Conservation (phyloP, 2,113 vertebrate species). For the Isurus oxyrinchus region DNA sequence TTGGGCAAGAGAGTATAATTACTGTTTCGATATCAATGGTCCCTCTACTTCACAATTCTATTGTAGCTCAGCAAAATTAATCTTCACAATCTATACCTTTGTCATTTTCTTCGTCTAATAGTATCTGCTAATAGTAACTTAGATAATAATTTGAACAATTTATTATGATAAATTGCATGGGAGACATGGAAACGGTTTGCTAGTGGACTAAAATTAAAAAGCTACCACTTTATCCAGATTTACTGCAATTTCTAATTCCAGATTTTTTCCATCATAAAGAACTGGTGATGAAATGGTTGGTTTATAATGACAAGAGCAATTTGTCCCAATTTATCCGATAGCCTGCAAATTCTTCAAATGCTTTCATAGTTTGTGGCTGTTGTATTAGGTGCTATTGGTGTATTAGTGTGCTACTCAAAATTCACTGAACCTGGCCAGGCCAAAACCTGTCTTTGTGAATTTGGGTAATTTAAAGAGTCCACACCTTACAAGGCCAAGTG, state of each 20-base stretch:
- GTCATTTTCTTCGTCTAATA: not conserved
- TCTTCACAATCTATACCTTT: not conserved
- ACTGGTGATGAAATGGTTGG: not conserved
- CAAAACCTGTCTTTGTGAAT: not conserved
- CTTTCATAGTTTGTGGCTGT: not conserved
- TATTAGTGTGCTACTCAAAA: no score
- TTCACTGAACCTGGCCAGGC: no score
- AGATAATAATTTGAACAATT: conserved; percentile 15
- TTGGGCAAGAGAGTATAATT: not conserved
- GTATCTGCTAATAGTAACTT: not conserved
- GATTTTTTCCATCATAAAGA: not conserved
- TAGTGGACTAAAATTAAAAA: not conserved
- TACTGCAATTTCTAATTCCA: not conserved
- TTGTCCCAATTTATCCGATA: not conserved
- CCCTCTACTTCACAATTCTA: not conserved
- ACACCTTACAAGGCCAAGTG: no score
- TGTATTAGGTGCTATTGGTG: no score
- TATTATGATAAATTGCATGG: not conserved
- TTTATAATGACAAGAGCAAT: not conserved
- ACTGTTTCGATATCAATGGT: not conserved
- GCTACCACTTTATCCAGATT: not conserved
- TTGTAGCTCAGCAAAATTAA: not conserved
- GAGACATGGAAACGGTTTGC: not conserved
- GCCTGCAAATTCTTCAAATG: not conserved
- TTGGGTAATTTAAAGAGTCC: not conserved